Conservation (phyloP, 2,113 vertebrate species). For the Oceanodroma tethys region DNA sequence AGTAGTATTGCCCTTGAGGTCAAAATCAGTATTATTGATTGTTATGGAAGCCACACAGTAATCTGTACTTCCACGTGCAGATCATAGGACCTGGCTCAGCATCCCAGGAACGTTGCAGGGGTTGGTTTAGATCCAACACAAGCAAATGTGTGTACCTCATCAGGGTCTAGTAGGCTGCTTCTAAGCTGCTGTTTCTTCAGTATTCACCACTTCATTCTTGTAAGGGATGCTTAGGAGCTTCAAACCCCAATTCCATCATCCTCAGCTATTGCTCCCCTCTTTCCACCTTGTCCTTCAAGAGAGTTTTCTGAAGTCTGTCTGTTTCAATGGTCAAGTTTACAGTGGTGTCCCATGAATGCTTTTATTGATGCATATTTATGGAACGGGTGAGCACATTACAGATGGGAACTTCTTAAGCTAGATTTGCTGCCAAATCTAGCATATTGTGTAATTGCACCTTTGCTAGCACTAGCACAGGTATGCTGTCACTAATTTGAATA, state of each 20-base stretch:
- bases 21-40: not conserved
- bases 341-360: not conserved
- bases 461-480: not conserved
- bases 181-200: not conserved
- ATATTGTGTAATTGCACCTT: not conserved
- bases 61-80: fast-evolving
- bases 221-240: not conserved
- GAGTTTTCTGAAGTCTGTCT: not conserved
- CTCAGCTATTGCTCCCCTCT: not conserved
- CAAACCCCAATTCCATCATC: not conserved
- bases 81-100: not conserved
- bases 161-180: not conserved
- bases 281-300: not conserved
- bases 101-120: not conserved
- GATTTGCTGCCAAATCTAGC: not conserved
- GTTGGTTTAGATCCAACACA: not conserved
- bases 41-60: not conserved
- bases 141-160: not conserved
- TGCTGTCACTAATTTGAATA: not conserved
- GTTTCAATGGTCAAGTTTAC: not conserved
- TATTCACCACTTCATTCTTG: not conserved
- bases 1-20: not conserved
- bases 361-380: not conserved
- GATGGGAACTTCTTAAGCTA: not conserved
- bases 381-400: not conserved